Evolutionary conservation across 92 coral and sea anemone species (phyloP).

Genomic region (Zoanthus solanderi): DNA sequence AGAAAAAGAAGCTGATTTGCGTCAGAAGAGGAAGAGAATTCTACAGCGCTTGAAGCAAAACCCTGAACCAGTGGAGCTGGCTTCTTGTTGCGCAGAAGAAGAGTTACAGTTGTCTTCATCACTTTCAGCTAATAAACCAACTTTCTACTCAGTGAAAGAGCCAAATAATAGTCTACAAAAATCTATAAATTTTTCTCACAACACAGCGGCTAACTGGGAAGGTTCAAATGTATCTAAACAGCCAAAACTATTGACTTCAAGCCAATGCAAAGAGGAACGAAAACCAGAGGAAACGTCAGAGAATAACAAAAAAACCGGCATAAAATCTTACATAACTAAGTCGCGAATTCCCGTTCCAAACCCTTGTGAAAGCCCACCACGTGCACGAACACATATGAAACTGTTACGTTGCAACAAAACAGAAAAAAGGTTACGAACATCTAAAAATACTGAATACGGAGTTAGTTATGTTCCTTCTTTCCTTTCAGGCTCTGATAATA

Average conservation of each 20-base stretch:
- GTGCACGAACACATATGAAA: slow-evolving; percentile 8
- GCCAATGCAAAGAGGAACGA: neutral
- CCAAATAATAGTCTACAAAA: neutral
- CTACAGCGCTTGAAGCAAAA: slow-evolving; percentile 61
- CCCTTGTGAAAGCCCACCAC: slow-evolving; percentile 30
- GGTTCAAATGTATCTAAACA: slow-evolving; percentile 6
- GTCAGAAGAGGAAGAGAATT: slow-evolving; percentile 67
- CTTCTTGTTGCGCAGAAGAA: neutral
- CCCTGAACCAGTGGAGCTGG: slow-evolving; percentile 8
- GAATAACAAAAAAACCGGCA: neutral
- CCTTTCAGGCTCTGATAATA: slow-evolving; percentile 22
- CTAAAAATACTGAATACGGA: slow-evolving; percentile 1
- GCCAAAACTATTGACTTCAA: slow-evolving; percentile 13
- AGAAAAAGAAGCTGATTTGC: slow-evolving; percentile 63
- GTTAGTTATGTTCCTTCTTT: slow-evolving; percentile 47
- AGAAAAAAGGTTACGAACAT: neutral
- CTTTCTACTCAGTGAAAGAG: neutral
- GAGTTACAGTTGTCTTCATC: neutral
- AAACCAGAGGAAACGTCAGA: neutral
- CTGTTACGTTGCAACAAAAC: neutral
- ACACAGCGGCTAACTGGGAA: neutral
- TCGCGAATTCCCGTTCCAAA: slow-evolving; percentile 27
- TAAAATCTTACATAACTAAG: neutral
- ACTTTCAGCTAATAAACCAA: neutral
- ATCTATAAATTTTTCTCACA: neutral